phyloP scores from a whole-genome alignment of 2,888 invertebrate genomes.

The Strigamia crassipes region DNA sequence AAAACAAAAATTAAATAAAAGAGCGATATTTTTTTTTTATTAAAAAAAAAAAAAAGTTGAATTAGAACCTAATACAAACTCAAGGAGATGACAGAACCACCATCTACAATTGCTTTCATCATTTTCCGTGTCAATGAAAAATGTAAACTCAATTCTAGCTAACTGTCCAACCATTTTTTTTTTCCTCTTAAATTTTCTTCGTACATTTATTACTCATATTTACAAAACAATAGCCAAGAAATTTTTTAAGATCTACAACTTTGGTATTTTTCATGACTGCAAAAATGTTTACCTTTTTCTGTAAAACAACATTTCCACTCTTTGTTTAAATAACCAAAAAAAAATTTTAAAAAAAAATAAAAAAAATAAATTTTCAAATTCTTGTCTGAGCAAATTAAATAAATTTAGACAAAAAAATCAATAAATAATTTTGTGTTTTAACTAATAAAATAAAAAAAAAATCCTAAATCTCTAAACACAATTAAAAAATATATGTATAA shows the following conservation, averaged over 20 bases:
- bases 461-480: background rate
- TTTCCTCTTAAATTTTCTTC: constrained; percentile 6
- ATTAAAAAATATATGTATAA: background rate
- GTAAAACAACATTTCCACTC: background rate
- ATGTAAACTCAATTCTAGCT: constrained; percentile 14
- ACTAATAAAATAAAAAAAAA: background rate
- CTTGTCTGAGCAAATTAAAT: background rate
- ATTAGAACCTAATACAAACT: background rate
- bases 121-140: constrained; percentile 10
- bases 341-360: background rate
- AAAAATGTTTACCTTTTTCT: background rate
- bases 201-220: constrained; percentile 38
- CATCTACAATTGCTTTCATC: background rate
- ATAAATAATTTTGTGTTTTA: background rate
- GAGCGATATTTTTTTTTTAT: background rate
- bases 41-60: background rate
- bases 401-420: background rate
- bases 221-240: constrained; percentile 33
- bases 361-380: background rate
- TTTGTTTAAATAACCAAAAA: background rate
- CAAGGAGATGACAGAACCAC: background rate
- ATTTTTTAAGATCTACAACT: constrained; percentile 25
- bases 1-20: constrained; percentile 5
- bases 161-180: background rate
- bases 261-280: constrained; percentile 36